Base-by-base conservation (phyloP, 2,888 invertebrate genomes). In the Pandemis corylana region DNA sequence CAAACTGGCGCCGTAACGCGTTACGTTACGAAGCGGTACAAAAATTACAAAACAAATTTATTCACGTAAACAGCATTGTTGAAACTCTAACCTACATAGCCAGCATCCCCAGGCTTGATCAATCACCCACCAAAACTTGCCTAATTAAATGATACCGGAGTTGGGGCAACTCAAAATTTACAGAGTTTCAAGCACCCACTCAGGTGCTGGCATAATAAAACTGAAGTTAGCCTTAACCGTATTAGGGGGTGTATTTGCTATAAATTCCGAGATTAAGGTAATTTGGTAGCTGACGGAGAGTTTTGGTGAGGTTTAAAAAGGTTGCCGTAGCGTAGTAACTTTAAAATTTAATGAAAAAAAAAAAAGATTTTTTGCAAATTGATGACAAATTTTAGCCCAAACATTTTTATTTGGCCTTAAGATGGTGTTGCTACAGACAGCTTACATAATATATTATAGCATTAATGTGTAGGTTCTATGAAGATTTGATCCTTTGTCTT, bases 181-280 rank as follows among this genome's bases (percentile, higher is more conserved):
- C 66, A 41, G 65, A 70, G 74, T 66, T 75, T 71, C 10, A 66
- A 74, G 74, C 66, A 69, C 73, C 64, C 49, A 63, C 56, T 74
- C 74, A 74, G 74, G 74, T 74, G 74, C 28, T 49, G 61, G 65
- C 74, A 70, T 74, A 74, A 74, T 70, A 74, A 74, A 74, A 70
- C 62, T 53, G 9, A 66, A 69, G 42, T 69, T 69, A 65, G 69
- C 56, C 56, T 12, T 51, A 56, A 62, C 61, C 62, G 63, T 65
- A 44, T 73, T 73, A 73, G 53, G 36, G 20, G 66, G 71, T 64
- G 63, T 67, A 51, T 63, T 68, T 56, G 73, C 56, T 64, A 68
- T 72, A 72, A 72, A 72, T 72, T 72, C 41, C 1, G 28, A 56
- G 20, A 72, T 69, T 69, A 65, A 13, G 59, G 68, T 65, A 73